Conservation (phyloP, 2,888 invertebrate species). For the Drosophila fulvimacula region DNA sequence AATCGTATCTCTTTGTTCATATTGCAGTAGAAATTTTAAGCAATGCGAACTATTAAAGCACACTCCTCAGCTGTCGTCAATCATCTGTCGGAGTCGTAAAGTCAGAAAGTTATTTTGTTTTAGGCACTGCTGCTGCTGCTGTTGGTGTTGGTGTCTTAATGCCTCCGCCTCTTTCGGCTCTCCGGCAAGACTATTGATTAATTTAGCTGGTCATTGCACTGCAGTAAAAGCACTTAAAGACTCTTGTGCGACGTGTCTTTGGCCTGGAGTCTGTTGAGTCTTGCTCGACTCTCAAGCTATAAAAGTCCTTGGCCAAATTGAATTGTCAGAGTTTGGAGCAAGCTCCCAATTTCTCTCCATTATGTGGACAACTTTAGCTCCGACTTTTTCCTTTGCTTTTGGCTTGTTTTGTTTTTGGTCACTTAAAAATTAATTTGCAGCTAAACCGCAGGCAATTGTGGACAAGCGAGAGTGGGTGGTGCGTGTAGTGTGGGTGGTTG, state of each 20-base stretch:
- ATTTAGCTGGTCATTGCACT: slow-evolving; percentile 45
- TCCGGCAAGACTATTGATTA: slow-evolving; percentile 35
- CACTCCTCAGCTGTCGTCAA: slow-evolving; percentile 22
- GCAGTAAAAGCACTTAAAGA: slow-evolving; percentile 35
- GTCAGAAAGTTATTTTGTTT: slow-evolving; percentile 1
- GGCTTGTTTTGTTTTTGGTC: slow-evolving; percentile 27
- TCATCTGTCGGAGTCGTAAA: slow-evolving; percentile 35
- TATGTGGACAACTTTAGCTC: slow-evolving; percentile 35
- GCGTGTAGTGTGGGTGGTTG: neutral
- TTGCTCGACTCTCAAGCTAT: slow-evolving; percentile 5
- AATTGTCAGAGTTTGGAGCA: slow-evolving; percentile 32
- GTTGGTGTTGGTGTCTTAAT: neutral
- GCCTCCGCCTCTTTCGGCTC: neutral
- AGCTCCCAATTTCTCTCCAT: slow-evolving; percentile 19
- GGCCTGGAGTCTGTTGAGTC: neutral
- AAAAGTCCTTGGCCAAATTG: slow-evolving; percentile 35
- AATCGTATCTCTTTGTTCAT: neutral
- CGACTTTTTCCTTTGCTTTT: slow-evolving; percentile 23
- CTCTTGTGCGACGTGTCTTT: slow-evolving; percentile 5
- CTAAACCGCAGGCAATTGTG: slow-evolving; percentile 64
- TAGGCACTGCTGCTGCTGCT: neutral
- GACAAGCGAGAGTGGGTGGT: slow-evolving; percentile 8
- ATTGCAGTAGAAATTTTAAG: neutral
- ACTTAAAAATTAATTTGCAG: slow-evolving; percentile 68
- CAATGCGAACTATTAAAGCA: neutral